These are phyloP conservation scores for Caenorhabditis doughertyi DNA, from an alignment of 2,888 invertebrate genomes.

Conservation along the genomic window DNA sequence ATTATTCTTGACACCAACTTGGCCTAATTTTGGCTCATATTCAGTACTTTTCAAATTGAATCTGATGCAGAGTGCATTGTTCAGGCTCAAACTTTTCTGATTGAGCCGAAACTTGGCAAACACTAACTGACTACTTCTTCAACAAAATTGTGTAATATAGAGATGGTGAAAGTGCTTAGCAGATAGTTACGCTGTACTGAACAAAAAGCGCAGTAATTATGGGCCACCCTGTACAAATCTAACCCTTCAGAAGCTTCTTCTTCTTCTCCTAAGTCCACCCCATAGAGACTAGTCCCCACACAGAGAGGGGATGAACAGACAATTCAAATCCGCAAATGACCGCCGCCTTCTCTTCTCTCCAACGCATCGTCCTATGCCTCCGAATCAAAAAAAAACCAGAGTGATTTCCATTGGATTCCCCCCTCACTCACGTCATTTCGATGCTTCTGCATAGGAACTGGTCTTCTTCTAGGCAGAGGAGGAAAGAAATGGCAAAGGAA, in stretches of 20 bases:
- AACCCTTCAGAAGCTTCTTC: not conserved
- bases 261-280: not conserved
- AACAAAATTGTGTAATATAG: no score
- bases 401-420: constrained; percentile 53
- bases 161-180: no score
- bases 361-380: not conserved
- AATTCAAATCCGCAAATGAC: constrained; percentile 41
- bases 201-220: not conserved
- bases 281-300: not conserved
- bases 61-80: no score
- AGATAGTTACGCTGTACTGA: not conserved
- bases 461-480: not conserved
- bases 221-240: not conserved
- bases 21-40: no score
- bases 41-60: no score
- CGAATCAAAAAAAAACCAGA: constrained; percentile 44
- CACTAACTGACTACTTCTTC: no score
- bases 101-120: no score
- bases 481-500: not conserved
- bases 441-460: constrained; percentile 19
- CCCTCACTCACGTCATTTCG: constrained; percentile 46
- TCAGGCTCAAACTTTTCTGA: no score
- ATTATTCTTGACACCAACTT: no score
- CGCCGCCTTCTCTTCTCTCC: not conserved
- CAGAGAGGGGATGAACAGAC: constrained; percentile 11